A percentile compares a stretch with the other conserved stretches of the same genome.
These are phyloP conservation scores for Agrenia bidenticulata DNA, from an alignment of 2,888 invertebrate genomes.

Conservation along the genomic window DNA sequence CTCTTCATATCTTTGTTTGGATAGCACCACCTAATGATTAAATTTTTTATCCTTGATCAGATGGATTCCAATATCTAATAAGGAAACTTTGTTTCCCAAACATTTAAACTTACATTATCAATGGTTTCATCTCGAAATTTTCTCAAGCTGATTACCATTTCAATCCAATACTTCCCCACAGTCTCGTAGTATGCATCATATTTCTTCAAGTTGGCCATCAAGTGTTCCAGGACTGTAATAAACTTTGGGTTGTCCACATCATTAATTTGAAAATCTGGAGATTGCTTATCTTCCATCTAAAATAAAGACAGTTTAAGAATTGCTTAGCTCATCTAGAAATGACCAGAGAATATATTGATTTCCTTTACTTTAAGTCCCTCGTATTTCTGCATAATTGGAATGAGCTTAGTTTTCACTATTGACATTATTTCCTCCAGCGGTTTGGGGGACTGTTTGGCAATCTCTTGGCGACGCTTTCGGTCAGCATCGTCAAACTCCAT, in stretches of 20 bases:
- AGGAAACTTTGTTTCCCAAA: not conserved
- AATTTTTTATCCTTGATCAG: not conserved
- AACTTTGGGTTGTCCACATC: not conserved
- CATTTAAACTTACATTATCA: not conserved
- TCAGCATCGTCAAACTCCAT: not conserved
- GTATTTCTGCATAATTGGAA: not conserved
- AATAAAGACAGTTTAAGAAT: not conserved
- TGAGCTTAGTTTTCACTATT: not conserved
- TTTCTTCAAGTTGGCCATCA: not conserved
- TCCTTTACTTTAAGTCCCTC: not conserved
- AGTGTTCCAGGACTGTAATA: not conserved
- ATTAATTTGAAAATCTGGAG: not conserved
- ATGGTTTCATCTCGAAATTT: not conserved
- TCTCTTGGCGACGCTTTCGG: not conserved
- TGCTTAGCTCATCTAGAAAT: not conserved
- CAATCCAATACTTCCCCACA: not conserved
- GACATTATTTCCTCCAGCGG: not conserved
- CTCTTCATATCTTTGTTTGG: not conserved
- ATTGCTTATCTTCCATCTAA: not conserved
- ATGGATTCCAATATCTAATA: not conserved
- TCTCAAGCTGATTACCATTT: not conserved
- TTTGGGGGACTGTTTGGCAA: not conserved
- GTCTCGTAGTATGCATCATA: not conserved
- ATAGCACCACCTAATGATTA: not conserved
- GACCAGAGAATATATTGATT: not conserved